Percentiles rank a stretch among this genome's conserved stretches.
phyloP scores from a whole-genome alignment of 2,113 vertebrate genomes.

The Pseudorectes ferrugineus region DNA sequence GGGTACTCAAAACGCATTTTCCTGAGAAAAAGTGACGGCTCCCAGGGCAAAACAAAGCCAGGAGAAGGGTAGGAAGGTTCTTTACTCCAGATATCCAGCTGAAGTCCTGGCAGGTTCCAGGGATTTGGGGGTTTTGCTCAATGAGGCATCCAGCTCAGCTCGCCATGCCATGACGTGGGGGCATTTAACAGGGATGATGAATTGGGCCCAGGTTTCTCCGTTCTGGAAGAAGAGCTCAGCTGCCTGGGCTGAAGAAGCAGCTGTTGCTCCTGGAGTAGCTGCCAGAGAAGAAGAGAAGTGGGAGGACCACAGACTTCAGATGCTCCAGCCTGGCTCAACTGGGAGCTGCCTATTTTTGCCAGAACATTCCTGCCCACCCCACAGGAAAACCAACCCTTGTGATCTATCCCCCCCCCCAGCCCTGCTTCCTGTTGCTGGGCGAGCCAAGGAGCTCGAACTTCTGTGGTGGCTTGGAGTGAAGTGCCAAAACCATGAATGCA shows the following conservation, averaged over 20 bases:
- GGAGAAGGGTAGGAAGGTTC: background rate
- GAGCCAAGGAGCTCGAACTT: background rate
- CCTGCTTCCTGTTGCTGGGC: background rate
- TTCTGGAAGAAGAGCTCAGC: background rate
- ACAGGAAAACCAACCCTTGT: background rate
- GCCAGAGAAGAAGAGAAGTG: slow-evolving; percentile 3
- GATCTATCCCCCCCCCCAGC: background rate
- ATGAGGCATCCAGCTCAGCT: background rate
- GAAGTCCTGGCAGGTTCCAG: background rate
- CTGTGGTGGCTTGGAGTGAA: background rate
- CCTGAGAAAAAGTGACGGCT: background rate
- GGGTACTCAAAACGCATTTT: background rate
- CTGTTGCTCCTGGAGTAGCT: background rate
- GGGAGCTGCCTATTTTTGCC: slow-evolving; percentile 5
- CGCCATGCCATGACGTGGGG: rapidly evolving
- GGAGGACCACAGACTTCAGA: background rate
- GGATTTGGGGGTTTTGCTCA: background rate
- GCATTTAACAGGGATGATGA: background rate
- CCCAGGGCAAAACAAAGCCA: background rate
- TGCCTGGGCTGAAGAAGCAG: background rate
- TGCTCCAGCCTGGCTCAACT: background rate
- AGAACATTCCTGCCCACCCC: background rate
- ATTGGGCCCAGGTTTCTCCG: background rate
- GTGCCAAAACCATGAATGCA: background rate
- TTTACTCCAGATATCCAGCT: background rate